These are phyloP conservation scores for Morpho achilles DNA, from an alignment of 2,888 invertebrate genomes.

Conservation along the genomic window DNA sequence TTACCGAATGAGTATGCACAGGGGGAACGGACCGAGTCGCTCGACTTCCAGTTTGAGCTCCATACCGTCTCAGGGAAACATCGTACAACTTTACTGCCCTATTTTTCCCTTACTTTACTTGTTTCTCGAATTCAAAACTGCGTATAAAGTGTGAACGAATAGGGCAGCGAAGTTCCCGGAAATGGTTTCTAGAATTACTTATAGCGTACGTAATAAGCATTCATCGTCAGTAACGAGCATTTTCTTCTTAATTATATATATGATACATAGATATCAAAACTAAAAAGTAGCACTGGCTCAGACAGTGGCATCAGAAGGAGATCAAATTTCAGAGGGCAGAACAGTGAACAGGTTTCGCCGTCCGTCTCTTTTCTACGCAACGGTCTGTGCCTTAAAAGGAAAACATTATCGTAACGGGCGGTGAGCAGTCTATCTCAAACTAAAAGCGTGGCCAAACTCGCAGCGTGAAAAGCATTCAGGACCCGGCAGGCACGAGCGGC, in stretches of 20 bases:
- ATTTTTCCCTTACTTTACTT: background rate
- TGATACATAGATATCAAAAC: no score
- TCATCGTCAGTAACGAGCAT: conserved; percentile 18
- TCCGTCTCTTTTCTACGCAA: no score
- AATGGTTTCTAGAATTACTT: conserved; percentile 1
- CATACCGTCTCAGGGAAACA: no score
- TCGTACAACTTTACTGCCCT: no score
- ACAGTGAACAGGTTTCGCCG: no score
- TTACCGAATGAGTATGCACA: conserved; percentile 27
- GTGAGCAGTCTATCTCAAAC: conserved; percentile 12
- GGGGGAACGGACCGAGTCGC: background rate
- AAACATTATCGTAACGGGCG: conserved; percentile 15
- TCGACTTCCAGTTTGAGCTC: no score
- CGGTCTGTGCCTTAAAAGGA: background rate
- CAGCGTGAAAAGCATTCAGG: conserved; percentile 15
- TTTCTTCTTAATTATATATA: background rate
- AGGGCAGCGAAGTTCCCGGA: background rate
- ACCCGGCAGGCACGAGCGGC: background rate
- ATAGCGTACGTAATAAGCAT: conserved; percentile 6
- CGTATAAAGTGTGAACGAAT: background rate
- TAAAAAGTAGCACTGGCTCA: no score
- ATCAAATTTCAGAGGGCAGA: no score
- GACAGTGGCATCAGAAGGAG: background rate
- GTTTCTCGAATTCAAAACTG: background rate
- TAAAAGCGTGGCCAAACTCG: conserved; percentile 16